Percentiles rank a stretch among this genome's conserved stretches.
phyloP scores from a whole-genome alignment of 2,113 vertebrate genomes.

The Recurvirostra avosetta region DNA sequence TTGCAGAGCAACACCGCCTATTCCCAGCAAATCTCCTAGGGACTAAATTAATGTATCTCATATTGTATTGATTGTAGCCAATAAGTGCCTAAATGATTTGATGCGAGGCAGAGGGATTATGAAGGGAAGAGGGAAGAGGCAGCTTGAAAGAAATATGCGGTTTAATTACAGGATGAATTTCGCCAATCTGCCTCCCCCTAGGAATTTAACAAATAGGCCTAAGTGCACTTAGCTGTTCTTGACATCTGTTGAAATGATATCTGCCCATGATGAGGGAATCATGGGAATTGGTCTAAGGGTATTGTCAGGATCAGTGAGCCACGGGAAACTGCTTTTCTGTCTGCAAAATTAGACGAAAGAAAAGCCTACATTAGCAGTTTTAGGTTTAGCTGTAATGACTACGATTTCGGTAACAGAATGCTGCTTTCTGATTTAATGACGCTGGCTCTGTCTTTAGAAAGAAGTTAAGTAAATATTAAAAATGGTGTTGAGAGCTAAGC shows the following conservation, averaged over 20 bases:
- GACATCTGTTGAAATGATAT: conserved; percentile 79
- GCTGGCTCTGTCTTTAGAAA: not conserved
- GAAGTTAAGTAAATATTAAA: not conserved
- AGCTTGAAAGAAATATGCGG: conserved; percentile 74
- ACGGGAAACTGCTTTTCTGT: conserved; percentile 45
- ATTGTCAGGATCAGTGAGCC: conserved; percentile 53
- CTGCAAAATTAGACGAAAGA: conserved; percentile 38
- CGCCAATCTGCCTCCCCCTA: conserved; percentile 61
- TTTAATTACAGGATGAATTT: conserved; percentile 82
- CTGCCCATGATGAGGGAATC: conserved; percentile 59
- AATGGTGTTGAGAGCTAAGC: not conserved
- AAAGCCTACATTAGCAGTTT: conserved; percentile 48
- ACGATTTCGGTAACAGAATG: not conserved
- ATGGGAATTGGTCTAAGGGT: conserved; percentile 67
- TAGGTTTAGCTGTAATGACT: conserved; percentile 13
- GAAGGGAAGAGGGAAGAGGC: conserved; percentile 48
- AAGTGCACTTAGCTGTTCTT: conserved; percentile 78
- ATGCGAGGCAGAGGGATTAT: conserved; percentile 70
- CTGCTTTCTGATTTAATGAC: not conserved
- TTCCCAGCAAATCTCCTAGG: conserved; percentile 74
- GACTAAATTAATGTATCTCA: conserved; percentile 77
- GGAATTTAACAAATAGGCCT: conserved; percentile 82
- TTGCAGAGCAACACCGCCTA: conserved; percentile 46
- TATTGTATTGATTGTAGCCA: conserved; percentile 81
- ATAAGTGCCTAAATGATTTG: conserved; percentile 79